Conservation (phyloP, 2,888 invertebrate species). For the Acanthosepion esculentum region DNA sequence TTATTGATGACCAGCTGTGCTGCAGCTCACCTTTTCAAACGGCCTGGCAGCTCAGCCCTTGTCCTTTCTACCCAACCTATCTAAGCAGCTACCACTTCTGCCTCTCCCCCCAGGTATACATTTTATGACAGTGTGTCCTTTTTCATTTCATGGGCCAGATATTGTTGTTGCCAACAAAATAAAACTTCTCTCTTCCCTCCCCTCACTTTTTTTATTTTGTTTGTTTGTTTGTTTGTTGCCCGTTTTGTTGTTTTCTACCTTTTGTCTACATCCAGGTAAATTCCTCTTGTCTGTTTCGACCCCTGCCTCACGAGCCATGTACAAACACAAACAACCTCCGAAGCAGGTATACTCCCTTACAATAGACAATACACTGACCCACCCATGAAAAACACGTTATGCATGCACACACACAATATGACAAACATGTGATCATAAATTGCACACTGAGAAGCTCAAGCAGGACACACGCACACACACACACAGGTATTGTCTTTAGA, state of each 20-base stretch:
- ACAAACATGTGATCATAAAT: neutral
- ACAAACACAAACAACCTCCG: neutral
- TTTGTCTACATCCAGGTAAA: neutral
- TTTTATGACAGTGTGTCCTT: neutral
- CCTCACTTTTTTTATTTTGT: too few species aligned
- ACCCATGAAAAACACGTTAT: neutral
- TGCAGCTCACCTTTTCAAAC: neutral
- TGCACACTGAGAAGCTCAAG: neutral
- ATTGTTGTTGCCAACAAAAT: neutral
- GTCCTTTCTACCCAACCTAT: neutral
- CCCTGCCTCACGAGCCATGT: neutral
- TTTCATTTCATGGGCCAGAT: neutral
- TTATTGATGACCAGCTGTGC: constrained; percentile 6
- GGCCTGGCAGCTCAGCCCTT: neutral
- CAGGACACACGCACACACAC: neutral
- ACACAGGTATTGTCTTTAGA: neutral
- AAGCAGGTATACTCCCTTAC: neutral
- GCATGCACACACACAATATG: neutral
- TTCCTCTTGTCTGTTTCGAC: neutral
- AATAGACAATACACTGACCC: neutral
- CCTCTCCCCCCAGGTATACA: neutral
- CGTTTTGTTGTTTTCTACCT: neutral
- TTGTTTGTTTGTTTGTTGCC: too few species aligned
- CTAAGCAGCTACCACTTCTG: neutral
- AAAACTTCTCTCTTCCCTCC: neutral